Evolutionary conservation across 64 coral and sea anemone species (phyloP).

Genomic region (Platygyra sinensis): DNA sequence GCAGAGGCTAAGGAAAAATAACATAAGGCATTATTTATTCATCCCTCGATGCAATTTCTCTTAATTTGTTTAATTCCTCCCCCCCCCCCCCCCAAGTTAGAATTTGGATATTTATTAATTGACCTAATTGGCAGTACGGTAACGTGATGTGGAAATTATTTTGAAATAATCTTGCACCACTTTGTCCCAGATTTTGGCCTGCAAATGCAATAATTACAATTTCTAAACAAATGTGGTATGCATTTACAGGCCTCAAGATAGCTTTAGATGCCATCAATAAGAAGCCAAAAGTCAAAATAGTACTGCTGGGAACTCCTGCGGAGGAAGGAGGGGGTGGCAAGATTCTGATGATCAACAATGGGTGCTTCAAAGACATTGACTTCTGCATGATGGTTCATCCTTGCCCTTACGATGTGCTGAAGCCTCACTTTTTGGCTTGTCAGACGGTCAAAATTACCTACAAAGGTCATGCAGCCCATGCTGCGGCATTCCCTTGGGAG

Average conservation of each 20-base stretch:
- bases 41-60: too few species aligned
- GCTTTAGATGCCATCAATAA: conserved; percentile 25
- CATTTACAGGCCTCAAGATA: conserved; percentile 50
- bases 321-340: conserved; percentile 89
- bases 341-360: conserved; percentile 80
- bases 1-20: too few species aligned
- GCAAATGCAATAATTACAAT: too few species aligned
- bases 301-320: conserved; percentile 83
- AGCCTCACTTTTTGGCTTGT: background rate
- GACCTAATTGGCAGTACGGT: too few species aligned
- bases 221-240: too few species aligned
- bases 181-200: too few species aligned
- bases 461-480: conserved; percentile 65
- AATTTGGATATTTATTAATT: too few species aligned
- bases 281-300: conserved; percentile 48
- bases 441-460: conserved; percentile 42
- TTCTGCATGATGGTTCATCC: conserved; percentile 90
- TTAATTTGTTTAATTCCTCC: too few species aligned
- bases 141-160: too few species aligned
- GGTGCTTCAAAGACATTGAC: conserved; percentile 85
- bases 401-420: conserved; percentile 37
- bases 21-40: too few species aligned
- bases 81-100: too few species aligned
- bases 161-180: too few species aligned
- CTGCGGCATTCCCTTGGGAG: conserved; percentile 81